Evolutionary conservation across 2,113 vertebrate species (phyloP), one percentile per base, ranked within the genome.

Genomic region (Rhinichthys klamathensis): DNA sequence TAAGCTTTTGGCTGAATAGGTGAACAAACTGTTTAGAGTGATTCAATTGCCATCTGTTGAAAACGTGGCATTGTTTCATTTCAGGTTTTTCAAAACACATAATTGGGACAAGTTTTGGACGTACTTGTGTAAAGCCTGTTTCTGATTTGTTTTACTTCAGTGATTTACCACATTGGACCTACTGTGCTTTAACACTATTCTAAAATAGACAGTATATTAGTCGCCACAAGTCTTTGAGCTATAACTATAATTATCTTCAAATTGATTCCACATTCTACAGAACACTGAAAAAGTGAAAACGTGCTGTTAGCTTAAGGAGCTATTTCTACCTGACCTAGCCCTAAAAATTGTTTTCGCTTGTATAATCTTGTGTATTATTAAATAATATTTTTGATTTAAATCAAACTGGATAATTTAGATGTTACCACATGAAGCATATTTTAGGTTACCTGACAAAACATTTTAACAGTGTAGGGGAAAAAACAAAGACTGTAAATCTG

Each of bases 41-140:
- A 44, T 81, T 51, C 9, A 72, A 13, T 30, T 35, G 46, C 86
- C 76, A 78, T 87, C 86, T 87, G 82, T 49, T 87, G 81, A 84
- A 81, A 70, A 75, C 5, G 27, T 25, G 67, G n/a, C 10, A 11
- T 51, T 23, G 27, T 72, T 83, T 87, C 13, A 27, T 78, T 25
- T 82, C 6, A 60, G 49, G 58, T 46, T 74, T 84, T 84, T 32
- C 25, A 56, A 60, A 32, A 73, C 54, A 30, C 49, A 74, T 25
- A 2, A 4, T 41, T 72, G 69, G 58, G 12, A 61, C 54, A 41
- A 13, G 18, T 23, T 78, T 60, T 60, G 54, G 76, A 38, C 21
- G 25, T 41, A 35, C 12, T 60, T 15, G 30, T 23, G 18, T 54
- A 54, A 54, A 76, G 27, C 74, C 27, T 32, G 25, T 51, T 51